Evolutionary conservation across 1,140 invertebrate genomes (phyloP).

Genomic region (Hyles euphorbiae): DNA sequence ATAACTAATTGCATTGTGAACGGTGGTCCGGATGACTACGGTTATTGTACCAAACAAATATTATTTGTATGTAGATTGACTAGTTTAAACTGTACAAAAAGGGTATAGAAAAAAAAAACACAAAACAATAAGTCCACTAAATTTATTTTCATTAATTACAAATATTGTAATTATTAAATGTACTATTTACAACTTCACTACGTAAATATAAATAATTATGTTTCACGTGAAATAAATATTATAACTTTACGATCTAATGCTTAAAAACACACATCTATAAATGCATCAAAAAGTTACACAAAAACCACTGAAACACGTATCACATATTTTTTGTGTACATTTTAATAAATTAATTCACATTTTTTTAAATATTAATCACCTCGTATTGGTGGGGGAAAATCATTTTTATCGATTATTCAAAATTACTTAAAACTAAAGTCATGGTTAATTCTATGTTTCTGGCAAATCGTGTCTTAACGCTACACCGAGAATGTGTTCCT

Average conservation of each 20-base stretch:
- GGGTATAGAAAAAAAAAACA: constrained; percentile 10
- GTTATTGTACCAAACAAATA: too few species aligned
- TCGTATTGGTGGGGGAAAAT: constrained; percentile 35
- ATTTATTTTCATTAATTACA: constrained; percentile 63
- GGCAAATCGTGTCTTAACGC: constrained; percentile 34
- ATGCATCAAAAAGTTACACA: constrained; percentile 49
- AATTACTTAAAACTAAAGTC: constrained; percentile 34
- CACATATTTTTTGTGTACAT: constrained; percentile 64
- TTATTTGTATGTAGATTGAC: too few species aligned
- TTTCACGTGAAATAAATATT: constrained; percentile 23
- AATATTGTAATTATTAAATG: constrained; percentile 60
- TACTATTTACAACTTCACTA: constrained; percentile 63
- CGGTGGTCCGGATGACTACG: too few species aligned
- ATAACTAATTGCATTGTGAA: too few species aligned
- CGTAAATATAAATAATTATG: constrained; percentile 42
- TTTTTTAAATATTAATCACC: constrained; percentile 19
- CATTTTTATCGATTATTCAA: constrained; percentile 15
- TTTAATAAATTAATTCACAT: constrained; percentile 23
- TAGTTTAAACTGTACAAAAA: background rate
- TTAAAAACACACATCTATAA: constrained; percentile 48
- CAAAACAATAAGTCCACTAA: constrained; percentile 10
- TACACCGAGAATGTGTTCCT: constrained; percentile 1
- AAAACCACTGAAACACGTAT: constrained; percentile 50
- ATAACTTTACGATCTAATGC: constrained; percentile 21
- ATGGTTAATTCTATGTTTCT: constrained; percentile 40